Base-by-base conservation (phyloP, 2,888 invertebrate genomes). In the Aspidiotus destructor region DNA sequence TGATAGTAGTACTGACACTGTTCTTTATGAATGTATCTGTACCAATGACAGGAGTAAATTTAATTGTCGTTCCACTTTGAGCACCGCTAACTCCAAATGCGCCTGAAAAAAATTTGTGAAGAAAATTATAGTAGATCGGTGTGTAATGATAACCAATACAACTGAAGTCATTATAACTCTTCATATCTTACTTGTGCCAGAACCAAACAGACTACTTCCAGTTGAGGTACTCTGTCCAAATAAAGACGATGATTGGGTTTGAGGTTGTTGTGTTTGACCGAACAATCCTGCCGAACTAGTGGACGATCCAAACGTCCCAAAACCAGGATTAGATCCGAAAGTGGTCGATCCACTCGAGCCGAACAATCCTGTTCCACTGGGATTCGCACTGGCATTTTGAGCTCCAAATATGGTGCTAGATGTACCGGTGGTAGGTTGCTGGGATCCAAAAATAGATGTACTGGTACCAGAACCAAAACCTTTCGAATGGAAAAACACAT, bases 1-100 rank as follows among this genome's bases (percentile, higher is more conserved):
- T 91, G 72, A 99, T 93, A 72, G 83, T 90, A 75, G 86, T 87
- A 3, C 89, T 85, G 3, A 85, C 83, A 0, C 94, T 93, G 72
- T 87, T 87, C 78, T 96, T 96, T 75, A 92, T 84, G 80, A 96
- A 86, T 0, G 93, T 89, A 75, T 99, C 99, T 0, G 88, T 89
- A 2, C 94, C 93, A 41, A 87, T 85, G 0, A 90, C 86, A 0
- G 93, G 89, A 73, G 83, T 86, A 78, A 94, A 97, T 77, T 97
- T 96, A 1, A 89, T 81, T 0, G 86, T 85, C 0, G 92, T 90
- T 2, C 93, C 93, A 0, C 81, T 76, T 13, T 81, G 79, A 0
- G 77, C 76, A 10, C 78, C 78, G 44, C 79, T 77, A 71, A 40
- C 8, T 60, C 41, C 16, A 62, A 69, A 69, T 8, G 68, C 61